Evolutionary conservation across 2,113 vertebrate genomes (phyloP), one percentile per base, ranked within the genome.

Genomic region (Ivindomyrus marchei): DNA sequence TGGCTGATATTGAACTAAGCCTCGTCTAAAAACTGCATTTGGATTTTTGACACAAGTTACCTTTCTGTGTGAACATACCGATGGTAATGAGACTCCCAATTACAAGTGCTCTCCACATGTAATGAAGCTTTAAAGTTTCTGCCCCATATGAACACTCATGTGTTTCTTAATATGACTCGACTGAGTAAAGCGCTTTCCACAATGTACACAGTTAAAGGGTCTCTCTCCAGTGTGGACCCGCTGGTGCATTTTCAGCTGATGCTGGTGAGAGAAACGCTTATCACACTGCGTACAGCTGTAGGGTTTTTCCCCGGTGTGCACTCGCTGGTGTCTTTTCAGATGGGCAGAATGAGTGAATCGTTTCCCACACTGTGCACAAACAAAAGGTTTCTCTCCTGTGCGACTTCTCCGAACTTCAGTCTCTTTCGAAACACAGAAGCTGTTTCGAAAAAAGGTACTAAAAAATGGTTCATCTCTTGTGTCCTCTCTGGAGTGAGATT

Each of bases 311-410:
- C 91, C 88, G 49, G 85, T 92, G 92, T 95, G 94, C 36, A 92
- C 21, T n/a, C 90, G 91, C 85, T 88, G 52, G 90, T 95, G 94
- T 84, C 91, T 92, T 52, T 91, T 90, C 77, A 94, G 91, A 89
- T 94, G 92, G 0, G 89, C 90, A 89, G 94, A 91, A 52, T 91
- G 89, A 87, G 91, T 91, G 90, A 94, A 94, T 70, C 91, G 90
- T 46, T 93, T 94, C 13, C 90, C 88, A 89, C 93, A 95, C n/a
- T 39, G 92, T 24, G 89, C 58, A 89, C 94, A 95, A 84, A 91
- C 87, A 3, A 92, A 94, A 0, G 92, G 93, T 0, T 91, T 91
- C 53, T 93, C 91, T 89, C 89, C 77, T 2, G 74, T 53, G 24
- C 56, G 89, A 56, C 39, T 47, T 42, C 70, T 77, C n/a, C 36